Evolutionary conservation across 2,113 vertebrate species (phyloP).

Genomic region (Oceanites oceanicus): DNA sequence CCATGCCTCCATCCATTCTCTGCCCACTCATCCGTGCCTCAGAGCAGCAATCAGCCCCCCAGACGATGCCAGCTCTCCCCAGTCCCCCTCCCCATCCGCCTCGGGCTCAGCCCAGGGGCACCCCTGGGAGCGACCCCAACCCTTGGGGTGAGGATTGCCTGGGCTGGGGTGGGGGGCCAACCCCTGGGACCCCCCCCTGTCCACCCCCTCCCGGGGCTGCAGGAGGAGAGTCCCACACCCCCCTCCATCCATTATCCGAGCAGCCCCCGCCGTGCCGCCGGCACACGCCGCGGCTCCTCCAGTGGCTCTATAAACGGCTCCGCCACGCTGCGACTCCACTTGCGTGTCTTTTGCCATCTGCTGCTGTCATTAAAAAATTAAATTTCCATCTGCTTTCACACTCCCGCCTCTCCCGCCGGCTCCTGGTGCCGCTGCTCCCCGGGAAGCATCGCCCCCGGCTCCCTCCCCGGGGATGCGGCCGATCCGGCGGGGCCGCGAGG

Average conservation of each 20-base stretch:
- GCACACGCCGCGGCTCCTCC: background rate
- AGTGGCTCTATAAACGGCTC: conserved; percentile 35
- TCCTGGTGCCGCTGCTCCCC: background rate
- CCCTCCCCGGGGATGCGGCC: background rate
- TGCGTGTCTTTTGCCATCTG: conserved; percentile 79
- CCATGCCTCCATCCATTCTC: background rate
- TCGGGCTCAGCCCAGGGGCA: accelerated
- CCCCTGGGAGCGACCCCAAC: accelerated
- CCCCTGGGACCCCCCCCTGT: too few relatives aligned
- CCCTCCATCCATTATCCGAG: background rate
- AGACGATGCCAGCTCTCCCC: background rate
- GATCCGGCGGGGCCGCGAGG: background rate
- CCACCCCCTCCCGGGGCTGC: background rate
- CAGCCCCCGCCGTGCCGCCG: background rate
- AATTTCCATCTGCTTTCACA: conserved; percentile 78
- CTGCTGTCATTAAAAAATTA: conserved; percentile 78
- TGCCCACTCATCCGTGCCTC: too few relatives aligned
- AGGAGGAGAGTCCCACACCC: background rate
- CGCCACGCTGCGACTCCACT: conserved; percentile 60
- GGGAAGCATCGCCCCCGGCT: background rate
- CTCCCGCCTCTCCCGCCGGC: conserved; percentile 48
- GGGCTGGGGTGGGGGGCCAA: background rate
- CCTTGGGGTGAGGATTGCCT: background rate
- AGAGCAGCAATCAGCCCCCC: background rate
- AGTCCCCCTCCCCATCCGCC: background rate